Evolutionary conservation across 2,888 invertebrate species (phyloP).

Genomic region (Apocheima hispidaria): DNA sequence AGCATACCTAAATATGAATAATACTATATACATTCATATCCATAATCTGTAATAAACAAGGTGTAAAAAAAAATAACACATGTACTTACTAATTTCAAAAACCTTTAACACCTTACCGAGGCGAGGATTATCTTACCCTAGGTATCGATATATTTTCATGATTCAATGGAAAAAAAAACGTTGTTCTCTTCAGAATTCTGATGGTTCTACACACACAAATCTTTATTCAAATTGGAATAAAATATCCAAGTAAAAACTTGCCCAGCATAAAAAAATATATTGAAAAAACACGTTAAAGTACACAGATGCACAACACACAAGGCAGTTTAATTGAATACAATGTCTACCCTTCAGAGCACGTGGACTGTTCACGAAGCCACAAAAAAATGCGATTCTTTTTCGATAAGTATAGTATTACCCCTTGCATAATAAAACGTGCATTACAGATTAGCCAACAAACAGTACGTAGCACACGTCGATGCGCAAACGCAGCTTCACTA

Average conservation of each 20-base stretch:
- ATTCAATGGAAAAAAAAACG: too few relatives aligned
- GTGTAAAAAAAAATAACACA: too few relatives aligned
- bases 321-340: slow-evolving; percentile 1
- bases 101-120: too few relatives aligned
- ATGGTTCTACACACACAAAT: neutral
- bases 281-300: neutral
- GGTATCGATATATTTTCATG: too few relatives aligned
- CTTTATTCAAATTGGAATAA: neutral
- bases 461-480: slow-evolving; percentile 49
- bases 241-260: too few relatives aligned
- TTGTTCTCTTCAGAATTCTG: too few relatives aligned
- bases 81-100: too few relatives aligned
- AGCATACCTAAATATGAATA: too few relatives aligned
- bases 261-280: too few relatives aligned
- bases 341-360: slow-evolving; percentile 15
- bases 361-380: slow-evolving; percentile 16
- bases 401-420: slow-evolving; percentile 61
- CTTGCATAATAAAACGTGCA: slow-evolving; percentile 71
- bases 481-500: slow-evolving; percentile 62
- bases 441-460: slow-evolving; percentile 47
- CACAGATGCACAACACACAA: neutral
- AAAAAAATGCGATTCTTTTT: slow-evolving; percentile 50
- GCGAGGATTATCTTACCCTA: too few relatives aligned
- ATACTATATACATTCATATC: too few relatives aligned
- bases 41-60: too few relatives aligned